Conservation (phyloP, 1,140 invertebrate genomes). For the Papilio machaon region DNA sequence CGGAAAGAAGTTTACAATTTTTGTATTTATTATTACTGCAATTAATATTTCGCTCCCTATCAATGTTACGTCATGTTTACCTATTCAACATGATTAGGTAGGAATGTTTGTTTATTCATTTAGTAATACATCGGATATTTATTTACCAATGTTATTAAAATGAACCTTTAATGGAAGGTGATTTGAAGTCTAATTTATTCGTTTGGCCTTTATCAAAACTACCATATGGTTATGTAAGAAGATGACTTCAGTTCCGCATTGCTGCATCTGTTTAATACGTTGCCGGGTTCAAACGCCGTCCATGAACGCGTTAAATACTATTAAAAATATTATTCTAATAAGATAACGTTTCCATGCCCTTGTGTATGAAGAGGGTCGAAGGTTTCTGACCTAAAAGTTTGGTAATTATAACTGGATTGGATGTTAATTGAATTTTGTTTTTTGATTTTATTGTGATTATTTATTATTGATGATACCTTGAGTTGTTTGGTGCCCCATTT, state of each 20-base stretch:
- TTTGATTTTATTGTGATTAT: neutral
- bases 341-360: conserved; percentile 33
- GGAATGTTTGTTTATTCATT: neutral
- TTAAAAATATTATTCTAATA: conserved; percentile 41
- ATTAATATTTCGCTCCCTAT: neutral
- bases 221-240: conserved; percentile 59
- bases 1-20: neutral
- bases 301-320: conserved; percentile 55
- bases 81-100: neutral
- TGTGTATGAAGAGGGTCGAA: conserved; percentile 18
- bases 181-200: conserved; percentile 36
- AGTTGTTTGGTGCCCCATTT: no score
- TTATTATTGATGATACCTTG: neutral
- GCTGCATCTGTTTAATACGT: conserved; percentile 54
- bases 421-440: conserved; percentile 5
- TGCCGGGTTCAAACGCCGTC: conserved; percentile 66
- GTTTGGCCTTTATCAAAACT: conserved; percentile 50
- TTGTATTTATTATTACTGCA: neutral
- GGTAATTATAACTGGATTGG: neutral
- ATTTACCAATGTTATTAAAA: conserved; percentile 3
- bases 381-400: conserved; percentile 33
- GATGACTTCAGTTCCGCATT: conserved; percentile 61
- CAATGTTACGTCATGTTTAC: neutral
- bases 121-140: neutral
- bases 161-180: neutral